Base-by-base conservation (phyloP, 2,113 vertebrate genomes). In the Catagonus wagneri region DNA sequence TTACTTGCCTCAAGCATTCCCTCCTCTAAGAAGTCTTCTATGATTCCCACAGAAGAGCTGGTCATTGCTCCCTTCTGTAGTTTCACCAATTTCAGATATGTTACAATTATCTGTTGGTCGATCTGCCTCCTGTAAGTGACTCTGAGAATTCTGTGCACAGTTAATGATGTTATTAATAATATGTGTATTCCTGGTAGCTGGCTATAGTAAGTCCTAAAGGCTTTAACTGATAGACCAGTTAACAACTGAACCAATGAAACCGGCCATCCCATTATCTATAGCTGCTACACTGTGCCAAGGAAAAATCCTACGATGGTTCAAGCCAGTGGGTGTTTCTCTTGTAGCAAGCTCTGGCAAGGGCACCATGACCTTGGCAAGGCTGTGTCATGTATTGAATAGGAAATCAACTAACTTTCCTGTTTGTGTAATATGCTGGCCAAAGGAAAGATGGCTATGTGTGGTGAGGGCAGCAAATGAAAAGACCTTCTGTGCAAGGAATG, bases 321-420 rank as follows among this genome's bases (percentile, higher is more conserved):
- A 50, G 89, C 94, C 93, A 96, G n/a, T 87, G 87, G 83, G 95
- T 96, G 72, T 63, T 93, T 13, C 56, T 78, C 58, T 56, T 36
- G 65, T 79, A 80, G 89, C 91, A 83, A 96, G 68, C 34, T 71
- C 85, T 97, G 97, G 97, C 96, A 86, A 96, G 95, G 94, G 83
- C 97, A 95, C 61, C 89, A 69, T 93, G 97, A 97, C 96, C 94
- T 95, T 97, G 97, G 97, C 94, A 95, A 94, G 25, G n/a, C 65
- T 54, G 11, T 91, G 7, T 71, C 65, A n/a, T 56, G 72, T 86
- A 90, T 86, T 96, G 95, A 96, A 69, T 89, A 91, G 93, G 83
- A 97, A 98, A 97, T 97, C 93, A 83, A 58, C 78, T 92, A 92
- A 90, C 84, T 96, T 97, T 96, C 83, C 88, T 98, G 89, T 97